phyloP scores from a whole-genome alignment of 2,888 invertebrate genomes.

The Dastarcus helophoroides region DNA sequence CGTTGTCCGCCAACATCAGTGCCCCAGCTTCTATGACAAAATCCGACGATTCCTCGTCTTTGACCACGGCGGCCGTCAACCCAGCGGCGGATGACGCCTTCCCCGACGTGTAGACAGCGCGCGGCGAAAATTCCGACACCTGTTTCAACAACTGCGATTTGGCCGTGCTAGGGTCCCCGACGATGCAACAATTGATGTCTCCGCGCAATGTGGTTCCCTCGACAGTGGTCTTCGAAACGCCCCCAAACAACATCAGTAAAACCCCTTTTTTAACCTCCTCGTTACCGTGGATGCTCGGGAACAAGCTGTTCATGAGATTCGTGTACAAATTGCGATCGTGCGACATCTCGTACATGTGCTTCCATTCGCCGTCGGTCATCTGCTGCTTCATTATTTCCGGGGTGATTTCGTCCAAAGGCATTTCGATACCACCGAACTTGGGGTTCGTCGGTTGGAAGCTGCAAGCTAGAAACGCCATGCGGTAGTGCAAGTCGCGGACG shows the following conservation, averaged over 20 bases:
- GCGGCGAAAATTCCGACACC: slow-evolving; percentile 83
- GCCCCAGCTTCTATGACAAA: slow-evolving; percentile 99
- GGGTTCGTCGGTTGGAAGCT: slow-evolving; percentile 80
- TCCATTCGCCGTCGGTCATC: slow-evolving; percentile 91
- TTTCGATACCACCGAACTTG: slow-evolving; percentile 76
- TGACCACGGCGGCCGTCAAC: slow-evolving; percentile 95
- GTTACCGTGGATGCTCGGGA: slow-evolving; percentile 94
- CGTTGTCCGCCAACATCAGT: slow-evolving; percentile 97
- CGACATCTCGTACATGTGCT: slow-evolving; percentile 95
- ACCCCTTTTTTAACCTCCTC: slow-evolving; percentile 90
- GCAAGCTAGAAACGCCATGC: slow-evolving; percentile 89
- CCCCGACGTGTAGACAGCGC: slow-evolving; percentile 97
- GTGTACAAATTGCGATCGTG: slow-evolving; percentile 81
- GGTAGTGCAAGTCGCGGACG: slow-evolving; percentile 74
- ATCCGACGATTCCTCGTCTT: slow-evolving; percentile 95
- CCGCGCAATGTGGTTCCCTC: slow-evolving; percentile 88
- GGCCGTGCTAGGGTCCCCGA: slow-evolving; percentile 98
- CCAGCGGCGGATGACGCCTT: slow-evolving; percentile 98
- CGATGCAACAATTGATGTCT: slow-evolving; percentile 94
- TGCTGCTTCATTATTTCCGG: slow-evolving; percentile 86
- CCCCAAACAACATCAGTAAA: slow-evolving; percentile 90
- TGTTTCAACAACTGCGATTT: slow-evolving; percentile 96
- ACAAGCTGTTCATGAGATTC: slow-evolving; percentile 82
- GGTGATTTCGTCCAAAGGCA: slow-evolving; percentile 77
- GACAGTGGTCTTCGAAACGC: slow-evolving; percentile 86